Evolutionary conservation across 1,140 invertebrate genomes (phyloP).

Genomic region (Hylaeus volcanicus): DNA sequence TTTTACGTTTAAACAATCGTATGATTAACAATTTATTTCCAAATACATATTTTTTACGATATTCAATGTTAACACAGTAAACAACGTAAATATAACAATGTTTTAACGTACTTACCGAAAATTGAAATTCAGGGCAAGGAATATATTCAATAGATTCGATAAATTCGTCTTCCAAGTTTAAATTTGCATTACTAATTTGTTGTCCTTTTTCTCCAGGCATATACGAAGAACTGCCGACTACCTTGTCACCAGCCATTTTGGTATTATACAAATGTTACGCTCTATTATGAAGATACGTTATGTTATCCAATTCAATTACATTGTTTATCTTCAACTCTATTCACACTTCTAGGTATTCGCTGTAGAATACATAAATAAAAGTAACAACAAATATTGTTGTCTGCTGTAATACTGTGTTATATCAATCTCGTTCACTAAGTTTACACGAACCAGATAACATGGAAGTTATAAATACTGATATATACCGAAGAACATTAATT

Average conservation of each 20-base stretch:
- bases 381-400: no score
- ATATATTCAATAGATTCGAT: constrained; percentile 64
- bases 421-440: no score
- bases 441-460: no score
- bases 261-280: constrained; percentile 15
- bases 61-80: constrained; percentile 25
- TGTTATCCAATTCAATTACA: not conserved
- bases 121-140: constrained; percentile 75
- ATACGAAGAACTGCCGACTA: constrained; percentile 64
- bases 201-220: constrained; percentile 68
- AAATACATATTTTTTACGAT: not conserved
- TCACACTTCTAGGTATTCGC: no score
- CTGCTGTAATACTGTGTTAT: no score
- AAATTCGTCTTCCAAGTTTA: constrained; percentile 68
- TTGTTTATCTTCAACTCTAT: no score
- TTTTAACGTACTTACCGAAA: constrained; percentile 68
- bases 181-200: constrained; percentile 66
- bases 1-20: not conserved
- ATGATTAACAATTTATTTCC: not conserved
- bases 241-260: constrained; percentile 75
- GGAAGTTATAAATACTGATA: no score
- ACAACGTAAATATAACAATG: constrained; percentile 14
- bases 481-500: no score
- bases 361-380: no score
- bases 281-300: not conserved